A percentile compares a stretch with the other conserved stretches of the same genome.
phyloP scores from a whole-genome alignment of 2,113 vertebrate species.

The Scalopus aquaticus region DNA sequence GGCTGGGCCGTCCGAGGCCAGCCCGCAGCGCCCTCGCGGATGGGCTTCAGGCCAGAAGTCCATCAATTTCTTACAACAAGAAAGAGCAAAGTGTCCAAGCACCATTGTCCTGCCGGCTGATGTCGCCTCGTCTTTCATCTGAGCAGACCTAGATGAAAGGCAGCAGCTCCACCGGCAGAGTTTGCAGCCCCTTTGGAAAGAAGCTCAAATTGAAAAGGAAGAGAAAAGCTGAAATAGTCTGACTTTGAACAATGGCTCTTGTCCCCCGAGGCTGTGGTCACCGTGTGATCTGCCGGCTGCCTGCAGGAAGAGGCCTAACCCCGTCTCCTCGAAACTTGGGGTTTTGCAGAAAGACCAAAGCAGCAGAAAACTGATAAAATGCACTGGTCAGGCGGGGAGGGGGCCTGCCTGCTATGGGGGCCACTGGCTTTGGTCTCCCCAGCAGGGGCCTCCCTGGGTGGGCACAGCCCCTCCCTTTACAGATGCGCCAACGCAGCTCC shows the following conservation, averaged over 20 bases:
- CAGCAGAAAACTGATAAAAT: background rate
- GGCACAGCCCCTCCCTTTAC: too few species aligned
- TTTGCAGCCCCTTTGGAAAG: constrained; percentile 23
- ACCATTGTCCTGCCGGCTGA: background rate
- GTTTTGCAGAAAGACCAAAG: background rate
- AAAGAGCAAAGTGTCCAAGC: background rate
- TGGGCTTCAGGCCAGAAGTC: background rate
- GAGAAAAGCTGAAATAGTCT: constrained; percentile 46
- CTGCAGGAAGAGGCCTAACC: constrained; percentile 22
- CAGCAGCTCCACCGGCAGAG: constrained; percentile 31
- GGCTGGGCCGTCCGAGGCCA: background rate
- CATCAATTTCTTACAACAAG: background rate
- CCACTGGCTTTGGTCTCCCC: too few species aligned
- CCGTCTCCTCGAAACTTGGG: background rate
- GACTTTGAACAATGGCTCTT: constrained; percentile 45
- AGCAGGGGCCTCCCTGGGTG: too few species aligned
- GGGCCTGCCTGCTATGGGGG: too few species aligned
- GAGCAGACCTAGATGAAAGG: constrained; percentile 20
- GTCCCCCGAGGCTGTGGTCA: background rate
- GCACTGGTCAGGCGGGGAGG: too few species aligned
- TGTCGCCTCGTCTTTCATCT: background rate
- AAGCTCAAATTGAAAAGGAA: constrained; percentile 41
- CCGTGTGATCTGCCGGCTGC: background rate
- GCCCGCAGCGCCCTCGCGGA: background rate
- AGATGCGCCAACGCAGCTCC: too few species aligned